These are phyloP conservation scores for Rhea americana DNA, from an alignment of 2,113 vertebrate species.

Conservation along the genomic window DNA sequence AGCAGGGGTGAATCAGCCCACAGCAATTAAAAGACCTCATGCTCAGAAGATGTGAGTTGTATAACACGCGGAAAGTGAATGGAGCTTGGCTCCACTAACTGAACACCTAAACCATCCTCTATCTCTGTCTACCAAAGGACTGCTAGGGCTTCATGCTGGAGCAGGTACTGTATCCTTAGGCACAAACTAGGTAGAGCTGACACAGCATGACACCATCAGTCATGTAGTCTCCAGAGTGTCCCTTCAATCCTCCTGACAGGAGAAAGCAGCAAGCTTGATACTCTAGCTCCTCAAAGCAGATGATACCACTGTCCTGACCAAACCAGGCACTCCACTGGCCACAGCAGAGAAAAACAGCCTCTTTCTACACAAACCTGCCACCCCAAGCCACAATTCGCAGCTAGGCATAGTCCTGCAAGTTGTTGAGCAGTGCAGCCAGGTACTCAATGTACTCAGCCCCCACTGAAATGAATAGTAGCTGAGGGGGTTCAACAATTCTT, in stretches of 20 bases:
- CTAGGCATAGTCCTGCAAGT: neutral
- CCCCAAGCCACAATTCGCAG: neutral
- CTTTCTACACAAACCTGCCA: neutral
- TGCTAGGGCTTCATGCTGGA: rapidly evolving
- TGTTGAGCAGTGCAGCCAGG: neutral
- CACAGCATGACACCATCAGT: neutral
- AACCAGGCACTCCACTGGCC: neutral
- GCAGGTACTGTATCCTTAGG: neutral
- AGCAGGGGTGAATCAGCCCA: neutral
- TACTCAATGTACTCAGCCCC: neutral
- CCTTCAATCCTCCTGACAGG: neutral
- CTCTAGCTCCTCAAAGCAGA: neutral
- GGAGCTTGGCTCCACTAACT: neutral
- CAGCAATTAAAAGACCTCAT: neutral
- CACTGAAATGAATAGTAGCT: neutral
- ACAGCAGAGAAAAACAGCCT: neutral
- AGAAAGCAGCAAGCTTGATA: neutral
- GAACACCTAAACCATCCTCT: neutral
- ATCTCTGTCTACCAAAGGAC: neutral
- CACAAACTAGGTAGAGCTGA: neutral
- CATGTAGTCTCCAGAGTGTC: too few species aligned
- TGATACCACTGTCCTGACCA: neutral
- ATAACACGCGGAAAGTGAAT: neutral
- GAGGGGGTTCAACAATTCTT: neutral
- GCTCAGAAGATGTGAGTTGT: neutral